Evolutionary conservation across 2,888 invertebrate species (phyloP).

Genomic region (Eurytoma californica): DNA sequence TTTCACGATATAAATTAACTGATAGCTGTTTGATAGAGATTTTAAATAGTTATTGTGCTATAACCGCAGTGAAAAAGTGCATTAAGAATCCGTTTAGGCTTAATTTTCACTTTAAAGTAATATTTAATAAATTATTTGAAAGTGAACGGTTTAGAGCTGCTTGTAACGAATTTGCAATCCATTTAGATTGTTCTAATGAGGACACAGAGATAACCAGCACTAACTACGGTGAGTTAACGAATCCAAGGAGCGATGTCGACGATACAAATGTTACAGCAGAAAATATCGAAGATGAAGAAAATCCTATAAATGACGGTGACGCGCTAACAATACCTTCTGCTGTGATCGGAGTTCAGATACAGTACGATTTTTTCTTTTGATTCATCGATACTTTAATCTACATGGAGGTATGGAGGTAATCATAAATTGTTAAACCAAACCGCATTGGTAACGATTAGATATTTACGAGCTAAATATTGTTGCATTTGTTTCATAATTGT

Average conservation of each 20-base stretch:
- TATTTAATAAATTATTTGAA: no score
- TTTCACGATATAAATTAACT: no score
- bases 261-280: slow-evolving; percentile 8
- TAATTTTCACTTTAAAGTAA: no score
- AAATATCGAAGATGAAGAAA: slow-evolving; percentile 20
- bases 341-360: slow-evolving; percentile 43
- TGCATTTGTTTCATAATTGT: slow-evolving; percentile 12
- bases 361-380: slow-evolving; percentile 28
- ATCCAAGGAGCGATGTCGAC: not conserved
- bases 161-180: not conserved
- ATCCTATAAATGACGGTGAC: slow-evolving; percentile 26
- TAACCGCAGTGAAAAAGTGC: no score
- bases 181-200: slow-evolving; percentile 22
- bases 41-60: no score
- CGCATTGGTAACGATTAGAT: not conserved
- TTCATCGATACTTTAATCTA: not conserved
- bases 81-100: no score
- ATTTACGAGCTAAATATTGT: not conserved
- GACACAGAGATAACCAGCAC: not conserved
- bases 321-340: slow-evolving; percentile 27
- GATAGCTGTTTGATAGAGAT: no score
- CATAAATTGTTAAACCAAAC: not conserved
- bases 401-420: no score
- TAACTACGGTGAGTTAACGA: slow-evolving; percentile 17
- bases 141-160: no score